Evolutionary conservation across 2,113 vertebrate genomes (phyloP).

Genomic region (Romanogobio albipinnatus): DNA sequence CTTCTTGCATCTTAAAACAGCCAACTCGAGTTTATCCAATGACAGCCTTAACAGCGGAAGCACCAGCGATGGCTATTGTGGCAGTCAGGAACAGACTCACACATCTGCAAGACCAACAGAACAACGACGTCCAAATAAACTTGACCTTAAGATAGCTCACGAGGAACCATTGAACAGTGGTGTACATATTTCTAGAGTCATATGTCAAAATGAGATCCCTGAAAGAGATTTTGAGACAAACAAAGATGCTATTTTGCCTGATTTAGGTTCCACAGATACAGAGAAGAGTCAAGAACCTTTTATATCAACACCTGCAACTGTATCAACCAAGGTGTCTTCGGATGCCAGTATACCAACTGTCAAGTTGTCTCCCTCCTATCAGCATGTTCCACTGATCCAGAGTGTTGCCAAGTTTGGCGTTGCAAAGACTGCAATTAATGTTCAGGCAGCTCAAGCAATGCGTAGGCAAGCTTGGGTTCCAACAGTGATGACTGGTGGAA

Average conservation of each 20-base stretch:
- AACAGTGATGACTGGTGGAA: conserved; percentile 66
- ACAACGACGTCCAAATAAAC: conserved; percentile 85
- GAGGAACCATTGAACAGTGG: conserved; percentile 66
- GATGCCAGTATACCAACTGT: conserved; percentile 87
- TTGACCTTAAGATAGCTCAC: conserved; percentile 84
- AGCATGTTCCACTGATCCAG: conserved; percentile 85
- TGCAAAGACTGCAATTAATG: conserved; percentile 71
- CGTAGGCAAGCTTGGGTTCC: conserved; percentile 86
- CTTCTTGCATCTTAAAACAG: conserved; percentile 84
- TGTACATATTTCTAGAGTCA: conserved; percentile 51
- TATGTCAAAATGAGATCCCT: conserved; percentile 71
- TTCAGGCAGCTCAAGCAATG: conserved; percentile 76
- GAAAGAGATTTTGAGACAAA: conserved; percentile 75
- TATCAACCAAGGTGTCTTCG: conserved; percentile 70
- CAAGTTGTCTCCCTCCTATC: conserved; percentile 92
- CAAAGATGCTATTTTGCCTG: conserved; percentile 63
- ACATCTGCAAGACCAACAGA: conserved; percentile 76
- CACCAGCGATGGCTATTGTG: conserved; percentile 88
- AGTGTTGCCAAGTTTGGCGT: conserved; percentile 72
- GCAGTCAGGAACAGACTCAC: conserved; percentile 83
- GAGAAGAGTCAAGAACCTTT: conserved; percentile 74
- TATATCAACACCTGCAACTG: conserved; percentile 72
- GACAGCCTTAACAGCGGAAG: conserved; percentile 95
- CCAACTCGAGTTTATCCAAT: conserved; percentile 87
- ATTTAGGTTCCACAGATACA: conserved; percentile 63